Base-by-base conservation (phyloP, 2,888 invertebrate species). In the Cephonodes hylas region DNA sequence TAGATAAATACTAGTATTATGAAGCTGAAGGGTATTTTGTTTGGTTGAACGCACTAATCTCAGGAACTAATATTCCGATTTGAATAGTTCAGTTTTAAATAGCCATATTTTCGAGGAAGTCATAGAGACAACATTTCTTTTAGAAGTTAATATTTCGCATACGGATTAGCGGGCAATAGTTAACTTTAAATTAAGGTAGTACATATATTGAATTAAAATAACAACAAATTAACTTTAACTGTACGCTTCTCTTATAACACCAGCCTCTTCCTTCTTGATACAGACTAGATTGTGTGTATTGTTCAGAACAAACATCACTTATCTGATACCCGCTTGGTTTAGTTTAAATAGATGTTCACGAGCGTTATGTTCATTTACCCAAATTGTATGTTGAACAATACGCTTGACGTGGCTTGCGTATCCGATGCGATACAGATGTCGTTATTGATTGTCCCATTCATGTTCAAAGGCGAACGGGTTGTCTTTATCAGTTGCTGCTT, bases 351-450 rank as follows among this genome's bases (percentile, higher is more conserved):
- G 48, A 48, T 48, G 48, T 48, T 27, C n/a, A 15, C 27, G 15
- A 48, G 48, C 48, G 27, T 48, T 15, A 15, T 44, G 58, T 59
- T 44, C 58, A 44, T 59, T 59, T 59, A 15, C 42, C 18, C 58
- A 44, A 44, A 59, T 38, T 27, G 27, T 53, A 18, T 18, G 18
- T 53, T 15, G 15, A 10, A 53, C 18, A 53, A 31, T 53, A 53
- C 53, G 31, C 31, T 5, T 53, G 53, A 53, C 18, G 18, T 53
- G 31, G 27, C 31, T 53, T 31, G 53, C 31, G 31, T 53, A 53
- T 53, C 53, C 53, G 53, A 53, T 53, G 27, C 53, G 53, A 31
- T 31, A 53, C 31, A 23, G 18, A 53, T 20, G 27, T 53, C 53
- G 31, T 53, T 53, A 53, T 53, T 53, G 31, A 53, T 53, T 20